Percentiles rank a stretch among this genome's conserved stretches.
These are phyloP conservation scores for Sphenodon punctatus DNA, from an alignment of 2,797 vertebrate species.

Conservation along the genomic window DNA sequence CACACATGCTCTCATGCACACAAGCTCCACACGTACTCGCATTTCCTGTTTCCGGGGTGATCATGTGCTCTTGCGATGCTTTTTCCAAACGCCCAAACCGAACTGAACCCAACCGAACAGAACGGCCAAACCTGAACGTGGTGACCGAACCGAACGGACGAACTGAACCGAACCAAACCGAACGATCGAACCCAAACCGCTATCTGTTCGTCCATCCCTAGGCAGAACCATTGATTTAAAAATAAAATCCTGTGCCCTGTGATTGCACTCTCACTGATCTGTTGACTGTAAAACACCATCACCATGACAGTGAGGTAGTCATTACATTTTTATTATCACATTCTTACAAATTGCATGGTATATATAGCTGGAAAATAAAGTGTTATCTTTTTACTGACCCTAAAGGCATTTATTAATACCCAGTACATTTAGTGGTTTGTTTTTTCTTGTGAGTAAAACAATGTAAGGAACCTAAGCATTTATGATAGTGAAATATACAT, in stretches of 20 bases:
- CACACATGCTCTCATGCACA: too few species aligned
- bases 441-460: neutral
- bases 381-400: neutral
- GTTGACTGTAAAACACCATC: neutral
- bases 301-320: neutral
- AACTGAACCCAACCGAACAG: too few species aligned
- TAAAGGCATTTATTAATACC: neutral
- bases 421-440: neutral
- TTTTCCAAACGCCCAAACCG: too few species aligned
- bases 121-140: too few species aligned
- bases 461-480: neutral
- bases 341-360: neutral
- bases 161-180: too few species aligned
- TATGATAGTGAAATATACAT: neutral
- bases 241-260: rapidly evolving
- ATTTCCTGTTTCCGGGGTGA: too few species aligned
- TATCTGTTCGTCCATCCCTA: too few species aligned
- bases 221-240: too few species aligned
- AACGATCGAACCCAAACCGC: too few species aligned
- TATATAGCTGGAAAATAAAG: neutral
- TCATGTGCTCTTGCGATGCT: too few species aligned
- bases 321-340: neutral
- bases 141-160: too few species aligned
- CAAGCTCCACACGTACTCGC: too few species aligned
- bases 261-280: neutral